phyloP scores from a whole-genome alignment of 2,888 invertebrate species.

The Alcis repandata region DNA sequence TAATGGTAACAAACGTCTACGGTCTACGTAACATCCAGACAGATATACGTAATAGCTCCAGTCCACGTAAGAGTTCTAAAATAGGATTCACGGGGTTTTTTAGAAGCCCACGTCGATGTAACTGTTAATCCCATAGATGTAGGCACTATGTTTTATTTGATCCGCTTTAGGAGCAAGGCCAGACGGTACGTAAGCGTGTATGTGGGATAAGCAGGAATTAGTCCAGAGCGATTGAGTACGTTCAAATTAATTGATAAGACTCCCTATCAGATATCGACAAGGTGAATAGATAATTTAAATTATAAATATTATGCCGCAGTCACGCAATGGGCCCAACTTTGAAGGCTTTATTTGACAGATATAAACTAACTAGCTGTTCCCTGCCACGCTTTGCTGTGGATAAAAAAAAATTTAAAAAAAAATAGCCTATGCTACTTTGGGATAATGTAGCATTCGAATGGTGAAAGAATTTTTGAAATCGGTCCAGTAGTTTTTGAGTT shows the following conservation, averaged over 20 bases:
- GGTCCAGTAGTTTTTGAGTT: too few relatives aligned
- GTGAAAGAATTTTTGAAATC: too few relatives aligned
- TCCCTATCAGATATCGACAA: constrained; percentile 13
- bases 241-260: constrained; percentile 19
- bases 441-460: too few relatives aligned
- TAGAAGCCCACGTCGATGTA: constrained; percentile 18
- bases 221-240: constrained; percentile 1
- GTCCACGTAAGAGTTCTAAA: constrained; percentile 15
- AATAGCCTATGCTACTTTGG: too few relatives aligned
- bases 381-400: too few relatives aligned
- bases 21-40: background rate
- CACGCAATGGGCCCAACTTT: too few relatives aligned
- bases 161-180: constrained; percentile 45
- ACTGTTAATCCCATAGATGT: constrained; percentile 27
- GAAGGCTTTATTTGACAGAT: too few relatives aligned
- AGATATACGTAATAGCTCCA: constrained; percentile 3
- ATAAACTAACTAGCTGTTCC: too few relatives aligned
- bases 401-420: too few relatives aligned
- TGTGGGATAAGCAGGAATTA: constrained; percentile 27
- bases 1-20: background rate
- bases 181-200: constrained; percentile 34
- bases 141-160: constrained; percentile 38
- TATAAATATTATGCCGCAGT: background rate
- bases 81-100: constrained; percentile 16
- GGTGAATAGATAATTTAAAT: background rate